Evolutionary conservation across 2,113 vertebrate species (phyloP).

Genomic region (Corythaeola cristata): DNA sequence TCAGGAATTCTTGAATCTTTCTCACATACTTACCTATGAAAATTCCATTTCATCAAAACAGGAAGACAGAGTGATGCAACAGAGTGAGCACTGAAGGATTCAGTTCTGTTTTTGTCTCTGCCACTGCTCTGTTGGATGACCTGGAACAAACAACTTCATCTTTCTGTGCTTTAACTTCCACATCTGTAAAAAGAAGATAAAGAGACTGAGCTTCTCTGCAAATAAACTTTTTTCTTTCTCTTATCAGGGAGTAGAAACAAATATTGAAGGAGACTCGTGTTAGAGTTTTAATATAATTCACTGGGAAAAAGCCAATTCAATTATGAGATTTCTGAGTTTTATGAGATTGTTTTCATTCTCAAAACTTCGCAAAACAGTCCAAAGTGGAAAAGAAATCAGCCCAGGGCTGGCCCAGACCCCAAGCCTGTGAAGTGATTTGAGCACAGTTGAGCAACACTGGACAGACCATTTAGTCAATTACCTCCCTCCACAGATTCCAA

Average conservation of each 20-base stretch:
- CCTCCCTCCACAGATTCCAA: not conserved
- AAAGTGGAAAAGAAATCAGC: slow-evolving; percentile 56
- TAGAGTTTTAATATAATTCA: not conserved
- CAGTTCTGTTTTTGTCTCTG: not conserved
- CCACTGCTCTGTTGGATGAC: not conserved
- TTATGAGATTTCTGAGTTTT: not conserved
- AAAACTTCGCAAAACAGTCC: slow-evolving; percentile 5
- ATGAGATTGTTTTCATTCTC: slow-evolving; percentile 34
- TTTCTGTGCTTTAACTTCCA: slow-evolving; percentile 13
- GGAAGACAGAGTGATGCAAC: slow-evolving; percentile 21
- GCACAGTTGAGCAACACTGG: slow-evolving; percentile 43
- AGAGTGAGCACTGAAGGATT: not conserved
- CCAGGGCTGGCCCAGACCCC: not conserved
- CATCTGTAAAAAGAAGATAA: slow-evolving; percentile 30
- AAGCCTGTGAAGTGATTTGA: slow-evolving; percentile 8
- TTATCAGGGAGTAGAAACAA: not conserved
- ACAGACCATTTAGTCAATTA: slow-evolving; percentile 27
- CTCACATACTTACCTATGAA: not conserved
- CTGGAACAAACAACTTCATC: slow-evolving; percentile 11
- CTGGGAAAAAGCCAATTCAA: not conserved
- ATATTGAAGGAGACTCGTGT: not conserved
- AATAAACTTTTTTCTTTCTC: not conserved
- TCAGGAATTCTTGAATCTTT: not conserved
- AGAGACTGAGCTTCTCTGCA: not conserved
- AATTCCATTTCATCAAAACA: slow-evolving; percentile 16